Base-by-base conservation (phyloP, 2,113 vertebrate species). In the Uropsilus gracilis region DNA sequence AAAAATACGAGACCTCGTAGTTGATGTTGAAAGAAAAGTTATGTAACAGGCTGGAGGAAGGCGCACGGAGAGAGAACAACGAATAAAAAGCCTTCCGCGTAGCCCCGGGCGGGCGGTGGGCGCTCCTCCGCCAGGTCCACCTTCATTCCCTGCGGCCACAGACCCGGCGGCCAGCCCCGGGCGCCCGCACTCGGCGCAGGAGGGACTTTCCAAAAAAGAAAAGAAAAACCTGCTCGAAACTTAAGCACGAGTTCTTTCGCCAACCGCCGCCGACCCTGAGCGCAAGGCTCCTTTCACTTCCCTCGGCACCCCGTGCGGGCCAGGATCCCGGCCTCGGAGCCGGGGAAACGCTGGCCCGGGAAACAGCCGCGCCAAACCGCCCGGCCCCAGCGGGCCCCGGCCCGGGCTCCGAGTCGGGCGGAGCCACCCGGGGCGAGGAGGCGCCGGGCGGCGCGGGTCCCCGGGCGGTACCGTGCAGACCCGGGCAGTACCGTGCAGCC, bases 11-110 rank as follows among this genome's bases (percentile, higher is more conserved):
- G 76, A 82, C 32, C 28, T 32, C 34, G 26, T 17, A 46, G 85
- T 53, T 61, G 80, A 32, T 64, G 55, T 90, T 82, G 30, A 86
- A 66, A 55, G 77, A 90, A 96, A 97, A 96, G 86, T 97, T 95
- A 68, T 89, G 10, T 71, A 42, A 90, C 81, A 53, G 42, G 50
- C 1, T 2, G 30, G 46, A 73, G 18, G 37, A 42, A 37, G 30
- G 34, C 69, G 69, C n/a, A 24, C 32, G 16, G 48, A 44, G 34
- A 53, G 39, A 90, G 64, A n/a, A 44, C 30, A 59, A 53, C 30
- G 44, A 55, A 13, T 14, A 28, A 17, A n/a, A 57, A 72, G 73
- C 72, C 34, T 37, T 16, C 24, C 0, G 24, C 37, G 57, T 63
- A 26, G 55, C 32, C 28, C 4, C 11, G 34, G 57, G 30, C 16